Percentiles rank a stretch among this genome's conserved stretches.
Evolutionary conservation across 2,113 vertebrate genomes (phyloP).

Genomic region (Neolamprologus sp.): DNA sequence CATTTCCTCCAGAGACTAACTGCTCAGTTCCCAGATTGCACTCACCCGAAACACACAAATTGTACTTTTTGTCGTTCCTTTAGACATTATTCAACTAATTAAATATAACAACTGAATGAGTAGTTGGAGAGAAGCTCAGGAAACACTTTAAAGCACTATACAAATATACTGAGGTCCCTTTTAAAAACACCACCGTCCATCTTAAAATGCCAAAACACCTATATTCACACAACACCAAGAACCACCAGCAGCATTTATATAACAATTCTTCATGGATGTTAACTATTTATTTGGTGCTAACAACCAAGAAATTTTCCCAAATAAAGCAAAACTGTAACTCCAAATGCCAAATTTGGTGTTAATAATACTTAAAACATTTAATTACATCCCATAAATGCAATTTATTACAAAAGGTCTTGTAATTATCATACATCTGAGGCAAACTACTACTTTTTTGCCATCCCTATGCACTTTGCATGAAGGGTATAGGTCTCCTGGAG

Average conservation of each 20-base stretch:
- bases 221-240: neutral
- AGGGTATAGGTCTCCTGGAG: conserved; percentile 11
- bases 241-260: neutral
- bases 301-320: neutral
- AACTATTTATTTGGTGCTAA: neutral
- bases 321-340: neutral
- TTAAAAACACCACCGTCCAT: neutral
- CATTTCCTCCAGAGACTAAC: neutral
- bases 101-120: neutral
- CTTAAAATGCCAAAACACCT: neutral
- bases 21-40: neutral
- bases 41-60: neutral
- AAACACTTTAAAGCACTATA: neutral
- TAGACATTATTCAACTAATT: neutral
- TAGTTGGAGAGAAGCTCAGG: neutral
- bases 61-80: neutral
- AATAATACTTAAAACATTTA: neutral
- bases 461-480: neutral
- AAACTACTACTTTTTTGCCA: neutral
- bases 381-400: neutral
- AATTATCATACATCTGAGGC: neutral
- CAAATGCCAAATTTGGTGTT: neutral
- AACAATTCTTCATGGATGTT: neutral
- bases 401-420: neutral
- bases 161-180: neutral